phyloP scores from a whole-genome alignment of 2,113 vertebrate genomes.

The Pseudorhombus dupliciocellatus region DNA sequence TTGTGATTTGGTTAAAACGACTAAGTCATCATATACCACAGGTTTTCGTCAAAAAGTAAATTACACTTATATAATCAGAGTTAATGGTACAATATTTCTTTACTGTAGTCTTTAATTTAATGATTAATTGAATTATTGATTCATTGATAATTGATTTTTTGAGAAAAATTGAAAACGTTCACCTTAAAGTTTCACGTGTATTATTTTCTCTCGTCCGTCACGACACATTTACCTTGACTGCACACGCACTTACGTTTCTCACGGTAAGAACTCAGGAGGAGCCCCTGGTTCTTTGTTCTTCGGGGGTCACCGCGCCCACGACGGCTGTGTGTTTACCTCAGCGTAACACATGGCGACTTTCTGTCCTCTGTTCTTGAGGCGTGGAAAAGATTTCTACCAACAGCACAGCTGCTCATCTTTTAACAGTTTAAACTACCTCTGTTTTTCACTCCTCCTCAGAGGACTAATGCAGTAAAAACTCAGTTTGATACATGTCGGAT shows the following conservation, averaged over 20 bases:
- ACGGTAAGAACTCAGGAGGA: neutral
- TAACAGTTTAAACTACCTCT: slow-evolving; percentile 72
- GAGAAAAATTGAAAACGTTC: neutral
- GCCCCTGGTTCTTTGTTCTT: slow-evolving; percentile 7
- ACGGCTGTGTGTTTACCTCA: slow-evolving; percentile 32
- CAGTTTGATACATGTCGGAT: slow-evolving; percentile 45
- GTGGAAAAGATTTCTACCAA: slow-evolving; percentile 20
- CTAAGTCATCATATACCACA: neutral
- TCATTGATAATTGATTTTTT: neutral
- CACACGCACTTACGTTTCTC: slow-evolving; percentile 50
- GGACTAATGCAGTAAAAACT: slow-evolving; percentile 50
- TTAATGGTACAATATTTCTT: too few species aligned
- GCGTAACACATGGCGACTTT: slow-evolving; percentile 9
- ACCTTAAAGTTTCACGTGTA: neutral
- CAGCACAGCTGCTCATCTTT: slow-evolving; percentile 31
- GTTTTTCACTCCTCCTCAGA: slow-evolving; percentile 55
- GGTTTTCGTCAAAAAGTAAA: slow-evolving; percentile 1
- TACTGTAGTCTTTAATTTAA: too few species aligned
- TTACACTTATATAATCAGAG: too few species aligned
- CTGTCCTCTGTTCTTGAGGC: slow-evolving; percentile 19
- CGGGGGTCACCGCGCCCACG: slow-evolving; percentile 23
- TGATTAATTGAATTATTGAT: too few species aligned
- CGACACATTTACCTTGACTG: slow-evolving; percentile 41
- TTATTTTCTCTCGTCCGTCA: neutral
- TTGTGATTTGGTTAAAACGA: neutral